Conservation (phyloP, 2,797 vertebrate genomes). For the Neoniphon sammara region DNA sequence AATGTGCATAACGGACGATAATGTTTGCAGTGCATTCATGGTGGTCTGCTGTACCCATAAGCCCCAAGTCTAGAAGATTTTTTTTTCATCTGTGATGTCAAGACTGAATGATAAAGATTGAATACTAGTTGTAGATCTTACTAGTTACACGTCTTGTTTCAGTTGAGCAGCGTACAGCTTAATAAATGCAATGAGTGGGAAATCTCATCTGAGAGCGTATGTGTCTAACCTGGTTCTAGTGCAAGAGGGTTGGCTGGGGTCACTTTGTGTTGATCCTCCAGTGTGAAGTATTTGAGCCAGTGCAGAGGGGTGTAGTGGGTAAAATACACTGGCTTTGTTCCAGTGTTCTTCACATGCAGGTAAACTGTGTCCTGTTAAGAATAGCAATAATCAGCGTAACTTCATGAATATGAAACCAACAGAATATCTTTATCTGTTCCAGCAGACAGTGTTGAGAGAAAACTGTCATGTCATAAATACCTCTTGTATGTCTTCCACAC, state of each 20-base stretch:
- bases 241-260: constrained; percentile 71
- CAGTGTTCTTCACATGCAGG: constrained; percentile 83
- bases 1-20: background rate
- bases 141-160: no score
- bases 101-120: no score
- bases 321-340: constrained; percentile 78
- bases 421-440: background rate
- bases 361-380: constrained; percentile 19
- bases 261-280: constrained; percentile 75
- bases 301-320: constrained; percentile 74
- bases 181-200: background rate
- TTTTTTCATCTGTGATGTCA: no score
- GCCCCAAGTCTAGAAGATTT: background rate
- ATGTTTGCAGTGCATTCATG: background rate
- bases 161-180: background rate
- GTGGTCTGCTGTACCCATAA: background rate
- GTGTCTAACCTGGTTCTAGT: constrained; percentile 81
- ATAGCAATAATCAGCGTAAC: background rate
- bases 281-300: constrained; percentile 68
- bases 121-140: no score
- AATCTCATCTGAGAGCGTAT: background rate
- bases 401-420: background rate
- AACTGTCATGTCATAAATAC: constrained; percentile 46
- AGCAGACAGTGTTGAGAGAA: background rate
- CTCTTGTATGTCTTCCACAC: constrained; percentile 37